Evolutionary conservation across 2,888 invertebrate species (phyloP), one percentile per base, ranked within the genome.

Genomic region (Arrhopalites spinosus): DNA sequence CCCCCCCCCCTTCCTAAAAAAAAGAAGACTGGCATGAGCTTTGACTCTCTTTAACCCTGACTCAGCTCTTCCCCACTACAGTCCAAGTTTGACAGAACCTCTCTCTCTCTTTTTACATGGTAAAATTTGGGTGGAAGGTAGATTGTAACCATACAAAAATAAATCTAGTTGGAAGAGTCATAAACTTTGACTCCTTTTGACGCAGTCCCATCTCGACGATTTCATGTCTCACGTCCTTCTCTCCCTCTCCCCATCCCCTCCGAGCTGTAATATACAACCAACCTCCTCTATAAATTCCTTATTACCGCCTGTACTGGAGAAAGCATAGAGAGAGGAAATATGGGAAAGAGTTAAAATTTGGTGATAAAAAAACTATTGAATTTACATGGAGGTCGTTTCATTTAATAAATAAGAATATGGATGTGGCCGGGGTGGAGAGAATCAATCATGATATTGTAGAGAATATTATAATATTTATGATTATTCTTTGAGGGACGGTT

Each of bases 161-260:
- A 50, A 50, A 50, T 50, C 50, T 50, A 23, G 23, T 61, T 8
- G 59, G 59, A 8, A 61, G 25, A 13, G 59, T 25, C 59, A 61
- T 61, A 61, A 61, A 27, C n/a, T 61, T 61, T 61, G 59, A 3
- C 23, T 13, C 59, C n/a, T 61, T 27, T 36, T 61, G 59, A 61
- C 27, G 59, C 59, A 61, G 59, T 27, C 23, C 59, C 27, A 23
- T n/a, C 23, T 61, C 59, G 50, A 50, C 50, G 2, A 50, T 50
- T 50, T 50, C 50, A 50, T 50, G 50, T n/a, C 50, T 50, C 50
- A 50, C 50, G 15, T 50, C n/a, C 17, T 50, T 5, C 15, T 17
- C 17, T 15, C 15, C 50, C 50, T 15, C 3, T n/a, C 8, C 50
- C n/a, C 50, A 15, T 50, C 2, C 50, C 50, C n/a, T 50, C n/a